phyloP scores from a whole-genome alignment of 1,140 invertebrate genomes.

The Meloidogyne floridensis region DNA sequence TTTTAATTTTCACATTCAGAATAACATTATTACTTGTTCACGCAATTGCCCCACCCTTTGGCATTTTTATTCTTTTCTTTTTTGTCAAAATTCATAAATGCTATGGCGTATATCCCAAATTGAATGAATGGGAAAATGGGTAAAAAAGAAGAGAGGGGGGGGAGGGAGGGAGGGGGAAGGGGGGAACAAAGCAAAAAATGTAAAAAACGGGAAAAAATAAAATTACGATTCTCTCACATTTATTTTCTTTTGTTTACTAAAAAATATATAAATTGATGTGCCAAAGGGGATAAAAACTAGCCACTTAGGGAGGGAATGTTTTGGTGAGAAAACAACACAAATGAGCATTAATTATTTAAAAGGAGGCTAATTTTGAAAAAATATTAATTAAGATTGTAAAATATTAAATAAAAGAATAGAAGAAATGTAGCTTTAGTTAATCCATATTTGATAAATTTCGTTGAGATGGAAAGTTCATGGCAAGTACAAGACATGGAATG shows the following conservation, averaged over 20 bases:
- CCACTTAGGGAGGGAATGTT: neutral
- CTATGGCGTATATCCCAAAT: neutral
- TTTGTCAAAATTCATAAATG: neutral
- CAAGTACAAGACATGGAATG: no score
- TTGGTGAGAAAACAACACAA: neutral
- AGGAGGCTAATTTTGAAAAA: neutral
- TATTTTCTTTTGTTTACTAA: neutral
- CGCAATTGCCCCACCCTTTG: neutral
- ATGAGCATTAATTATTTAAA: neutral
- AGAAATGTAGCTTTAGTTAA: no score
- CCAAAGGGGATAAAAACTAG: neutral
- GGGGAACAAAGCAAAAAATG: slow-evolving; percentile 2
- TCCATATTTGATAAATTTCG: no score
- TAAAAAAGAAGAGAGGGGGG: neutral
- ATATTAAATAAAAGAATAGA: no score
- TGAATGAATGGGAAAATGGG: slow-evolving; percentile 7
- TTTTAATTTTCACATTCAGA: neutral
- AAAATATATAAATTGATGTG: neutral
- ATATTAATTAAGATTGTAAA: no score
- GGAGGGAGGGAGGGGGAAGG: neutral
- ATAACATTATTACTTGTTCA: neutral
- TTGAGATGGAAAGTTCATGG: no score
- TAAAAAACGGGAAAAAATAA: neutral
- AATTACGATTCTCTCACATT: neutral
- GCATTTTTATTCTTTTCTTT: neutral